Base-by-base conservation (phyloP, 1,140 invertebrate genomes). In the Drosophila dunni region DNA sequence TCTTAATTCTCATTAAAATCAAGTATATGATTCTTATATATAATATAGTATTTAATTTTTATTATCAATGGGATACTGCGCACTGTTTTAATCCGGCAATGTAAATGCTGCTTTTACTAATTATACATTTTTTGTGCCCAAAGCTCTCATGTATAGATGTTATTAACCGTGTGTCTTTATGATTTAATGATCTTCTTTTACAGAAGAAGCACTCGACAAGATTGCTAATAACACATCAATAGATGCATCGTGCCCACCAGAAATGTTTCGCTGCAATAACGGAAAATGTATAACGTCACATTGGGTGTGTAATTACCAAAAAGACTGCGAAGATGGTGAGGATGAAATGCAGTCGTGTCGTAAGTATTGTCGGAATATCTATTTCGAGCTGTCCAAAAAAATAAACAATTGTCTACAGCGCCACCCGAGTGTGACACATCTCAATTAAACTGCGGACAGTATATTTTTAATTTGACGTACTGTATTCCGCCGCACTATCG, bases 401-500 rank as follows among this genome's bases (percentile, higher is more conserved):
- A 38, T n/a, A 10, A 45, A n/a, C 8, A 4, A 4, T n/a, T 34
- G 1, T 34, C 24, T 60, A 6, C 94, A 98, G 97, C 97, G 53
- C 97, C 97, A 17, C 97, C 97, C 17, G 97, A 98, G 75, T 98
- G 97, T 90, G 97, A 97, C 68, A 93, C 95, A 7, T 96, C 96
- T 1, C 96, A 98, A 93, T 94, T 98, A 75, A 95, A 97, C 7
- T 98, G 98, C 93, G 94, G 95, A 13, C 96, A 98, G 93, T 98
- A 98, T 93, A 95, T 97, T 78, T 98, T 96, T 94, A 98, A 98
- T 93, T 97, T 97, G 93, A 97, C 97, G 9, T 98, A 97, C 92
- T 98, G 97, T 93, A 96, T 98, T 86, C 97, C 97, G 44, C 95
- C 95, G 56, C 96, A 98, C 93, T 95, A 97, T 93, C 94, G 96